phyloP scores from a whole-genome alignment of 2,797 vertebrate species.

The Ceyx erithaca region DNA sequence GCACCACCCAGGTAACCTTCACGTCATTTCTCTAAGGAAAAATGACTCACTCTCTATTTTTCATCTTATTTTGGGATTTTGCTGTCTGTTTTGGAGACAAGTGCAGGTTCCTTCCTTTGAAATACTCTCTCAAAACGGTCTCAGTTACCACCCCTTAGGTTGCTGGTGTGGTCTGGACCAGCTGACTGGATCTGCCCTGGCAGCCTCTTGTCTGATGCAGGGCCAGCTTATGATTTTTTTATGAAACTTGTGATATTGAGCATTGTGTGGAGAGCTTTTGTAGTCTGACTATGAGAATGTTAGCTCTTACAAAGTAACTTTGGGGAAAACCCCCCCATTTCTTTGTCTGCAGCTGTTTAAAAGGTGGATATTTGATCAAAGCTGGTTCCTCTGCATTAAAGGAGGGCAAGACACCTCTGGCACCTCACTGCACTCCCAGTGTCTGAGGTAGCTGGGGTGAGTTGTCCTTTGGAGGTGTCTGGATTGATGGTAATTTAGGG shows the following conservation, averaged over 20 bases:
- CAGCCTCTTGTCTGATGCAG: background rate
- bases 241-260: background rate
- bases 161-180: background rate
- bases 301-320: background rate
- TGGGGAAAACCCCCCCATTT: background rate
- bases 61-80: conserved; percentile 54
- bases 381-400: background rate
- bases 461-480: background rate
- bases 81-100: conserved; percentile 61
- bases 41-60: conserved; percentile 75
- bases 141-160: background rate
- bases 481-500: background rate
- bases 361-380: conserved; percentile 7
- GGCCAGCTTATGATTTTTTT: background rate
- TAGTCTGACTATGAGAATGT: background rate
- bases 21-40: conserved; percentile 60
- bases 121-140: conserved; percentile 2
- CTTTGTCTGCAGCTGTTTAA: background rate
- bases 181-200: conserved; percentile 35
- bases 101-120: background rate
- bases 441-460: background rate
- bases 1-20: conserved; percentile 58
- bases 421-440: background rate
- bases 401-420: background rate
- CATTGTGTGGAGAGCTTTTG: background rate